Conservation (phyloP, 2,797 vertebrate species). For the Potorous gilbertii region DNA sequence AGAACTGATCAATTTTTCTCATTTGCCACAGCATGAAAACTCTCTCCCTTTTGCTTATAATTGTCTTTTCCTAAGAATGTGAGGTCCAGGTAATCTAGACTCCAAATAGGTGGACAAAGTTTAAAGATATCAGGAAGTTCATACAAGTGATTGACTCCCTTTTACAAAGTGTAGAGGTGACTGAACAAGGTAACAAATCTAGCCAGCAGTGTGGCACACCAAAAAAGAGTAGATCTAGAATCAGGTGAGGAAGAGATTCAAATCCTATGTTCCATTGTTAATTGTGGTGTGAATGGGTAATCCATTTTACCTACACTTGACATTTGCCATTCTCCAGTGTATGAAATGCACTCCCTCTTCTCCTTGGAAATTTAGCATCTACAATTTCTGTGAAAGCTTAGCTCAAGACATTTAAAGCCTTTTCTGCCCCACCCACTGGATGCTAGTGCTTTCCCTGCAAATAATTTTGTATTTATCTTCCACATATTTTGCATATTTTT, state of each 20-base stretch:
- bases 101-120: neutral
- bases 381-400: neutral
- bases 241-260: neutral
- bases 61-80: neutral
- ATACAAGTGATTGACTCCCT: neutral
- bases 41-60: neutral
- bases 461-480: neutral
- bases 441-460: neutral
- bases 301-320: neutral
- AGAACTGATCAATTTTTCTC: neutral
- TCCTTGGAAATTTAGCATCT: neutral
- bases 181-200: neutral
- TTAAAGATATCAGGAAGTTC: neutral
- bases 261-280: neutral
- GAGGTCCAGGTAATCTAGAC: neutral
- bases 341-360: neutral
- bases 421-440: neutral
- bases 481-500: neutral
- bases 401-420: neutral
- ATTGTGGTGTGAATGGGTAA: neutral
- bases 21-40: constrained; percentile 1
- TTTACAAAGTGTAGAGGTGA: constrained; percentile 1
- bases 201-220: neutral
- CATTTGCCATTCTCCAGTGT: neutral
- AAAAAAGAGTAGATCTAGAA: neutral